phyloP scores from a whole-genome alignment of 2,888 invertebrate species.

The Agrilus biguttatus region DNA sequence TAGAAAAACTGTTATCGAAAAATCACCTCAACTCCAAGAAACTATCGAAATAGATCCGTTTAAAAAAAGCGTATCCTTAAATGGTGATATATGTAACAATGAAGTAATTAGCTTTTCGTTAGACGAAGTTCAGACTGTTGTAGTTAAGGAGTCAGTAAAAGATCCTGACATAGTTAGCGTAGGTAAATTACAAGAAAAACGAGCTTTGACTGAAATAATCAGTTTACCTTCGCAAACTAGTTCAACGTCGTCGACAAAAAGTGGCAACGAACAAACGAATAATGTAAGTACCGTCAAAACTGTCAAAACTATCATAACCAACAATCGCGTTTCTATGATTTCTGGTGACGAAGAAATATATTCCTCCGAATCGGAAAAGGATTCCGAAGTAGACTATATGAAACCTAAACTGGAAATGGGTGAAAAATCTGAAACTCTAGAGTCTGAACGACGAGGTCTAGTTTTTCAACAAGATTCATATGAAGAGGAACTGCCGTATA shows the following conservation, averaged over 20 bases:
- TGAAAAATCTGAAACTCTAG: constrained; percentile 35
- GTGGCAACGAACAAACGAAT: background rate
- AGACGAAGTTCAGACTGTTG: no score
- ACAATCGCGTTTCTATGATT: constrained; percentile 13
- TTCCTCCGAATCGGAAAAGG: constrained; percentile 59
- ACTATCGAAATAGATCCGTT: no score
- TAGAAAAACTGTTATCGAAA: constrained; percentile 1
- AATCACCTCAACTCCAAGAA: background rate
- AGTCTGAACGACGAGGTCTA: constrained; percentile 59
- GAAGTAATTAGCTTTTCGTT: no score
- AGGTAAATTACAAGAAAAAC: no score
- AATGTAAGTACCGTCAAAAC: background rate
- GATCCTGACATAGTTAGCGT: no score
- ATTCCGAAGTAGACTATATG: constrained; percentile 40
- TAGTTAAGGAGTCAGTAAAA: no score
- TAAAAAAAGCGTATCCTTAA: no score
- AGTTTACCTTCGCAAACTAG: no score
- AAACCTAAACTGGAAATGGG: constrained; percentile 25
- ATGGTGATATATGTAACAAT: no score
- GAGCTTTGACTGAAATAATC: no score
- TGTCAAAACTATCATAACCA: background rate
- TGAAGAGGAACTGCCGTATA: constrained; percentile 71
- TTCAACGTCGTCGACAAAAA: background rate
- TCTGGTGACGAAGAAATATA: constrained; percentile 33
- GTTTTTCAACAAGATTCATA: constrained; percentile 71